Percentiles rank a stretch among this genome's conserved stretches.
These are phyloP conservation scores for Pituophis catenifer DNA, from an alignment of 2,113 vertebrate genomes.

Conservation along the genomic window DNA sequence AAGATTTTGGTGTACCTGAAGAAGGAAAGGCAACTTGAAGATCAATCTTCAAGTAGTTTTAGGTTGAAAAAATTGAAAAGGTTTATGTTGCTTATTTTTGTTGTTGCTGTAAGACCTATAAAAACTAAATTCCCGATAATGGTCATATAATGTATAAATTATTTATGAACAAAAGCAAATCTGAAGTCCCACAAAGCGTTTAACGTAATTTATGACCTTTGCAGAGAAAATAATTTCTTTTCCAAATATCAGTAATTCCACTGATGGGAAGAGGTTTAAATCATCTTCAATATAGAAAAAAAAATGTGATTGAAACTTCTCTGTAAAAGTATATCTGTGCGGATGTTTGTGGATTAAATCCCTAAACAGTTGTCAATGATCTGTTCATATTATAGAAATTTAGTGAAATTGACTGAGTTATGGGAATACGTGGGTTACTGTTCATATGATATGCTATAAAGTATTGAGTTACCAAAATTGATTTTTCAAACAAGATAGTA, in stretches of 20 bases:
- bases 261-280: not conserved
- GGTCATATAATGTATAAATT: not conserved
- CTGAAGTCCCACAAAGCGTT: not conserved
- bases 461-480: not conserved
- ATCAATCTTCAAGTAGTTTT: not conserved
- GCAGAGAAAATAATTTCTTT: not conserved
- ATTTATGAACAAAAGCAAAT: not conserved
- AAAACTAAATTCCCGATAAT: not conserved
- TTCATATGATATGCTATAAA: not conserved
- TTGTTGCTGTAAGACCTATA: not conserved
- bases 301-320: not conserved
- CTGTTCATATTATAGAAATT: not conserved
- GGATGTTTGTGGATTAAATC: not conserved
- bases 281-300: not conserved
- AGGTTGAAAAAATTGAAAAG: not conserved
- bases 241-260: not conserved
- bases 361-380: not conserved
- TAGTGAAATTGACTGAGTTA: not conserved
- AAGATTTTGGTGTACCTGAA: not conserved
- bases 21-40: not conserved
- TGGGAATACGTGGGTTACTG: not conserved
- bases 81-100: not conserved
- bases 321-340: not conserved
- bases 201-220: not conserved
- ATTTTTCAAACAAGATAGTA: not conserved